A percentile compares a stretch with the other conserved stretches of the same genome.
Evolutionary conservation across 2,113 vertebrate species (phyloP).

Genomic region (Amblyopsis rosae): DNA sequence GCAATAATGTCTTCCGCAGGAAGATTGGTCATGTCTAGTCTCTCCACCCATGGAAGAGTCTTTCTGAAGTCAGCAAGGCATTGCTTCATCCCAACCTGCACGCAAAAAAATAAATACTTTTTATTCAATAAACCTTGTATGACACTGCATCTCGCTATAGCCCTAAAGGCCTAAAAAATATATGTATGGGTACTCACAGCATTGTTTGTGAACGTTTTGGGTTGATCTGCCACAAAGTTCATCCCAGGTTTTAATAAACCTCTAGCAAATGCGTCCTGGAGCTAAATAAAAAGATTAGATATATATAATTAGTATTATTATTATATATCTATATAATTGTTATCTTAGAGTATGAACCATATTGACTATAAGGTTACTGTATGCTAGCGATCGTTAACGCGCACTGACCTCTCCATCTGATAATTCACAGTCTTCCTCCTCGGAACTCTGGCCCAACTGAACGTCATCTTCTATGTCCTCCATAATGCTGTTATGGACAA

Average conservation of each 20-base stretch:
- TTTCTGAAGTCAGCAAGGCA: constrained; percentile 83
- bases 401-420: constrained; percentile 79
- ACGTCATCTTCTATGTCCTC: constrained; percentile 62
- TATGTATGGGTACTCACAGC: constrained; percentile 75
- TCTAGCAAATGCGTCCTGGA: constrained; percentile 87
- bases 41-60: constrained; percentile 89
- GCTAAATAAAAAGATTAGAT: constrained; percentile 63
- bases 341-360: neutral
- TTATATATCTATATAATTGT: no score
- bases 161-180: neutral
- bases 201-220: constrained; percentile 79
- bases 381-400: neutral
- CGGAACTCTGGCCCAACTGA: constrained; percentile 71
- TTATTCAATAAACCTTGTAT: neutral
- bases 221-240: constrained; percentile 82
- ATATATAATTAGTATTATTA: neutral
- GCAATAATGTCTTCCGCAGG: constrained; percentile 64
- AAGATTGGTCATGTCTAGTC: constrained; percentile 84
- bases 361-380: neutral
- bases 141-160: neutral
- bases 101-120: constrained; percentile 1
- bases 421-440: constrained; percentile 78
- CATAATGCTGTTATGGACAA: constrained; percentile 53
- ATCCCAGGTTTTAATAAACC: constrained; percentile 89
- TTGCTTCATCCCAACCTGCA: constrained; percentile 84